Evolutionary conservation across 2,797 vertebrate genomes (phyloP).

Genomic region (Vipera ursinii): DNA sequence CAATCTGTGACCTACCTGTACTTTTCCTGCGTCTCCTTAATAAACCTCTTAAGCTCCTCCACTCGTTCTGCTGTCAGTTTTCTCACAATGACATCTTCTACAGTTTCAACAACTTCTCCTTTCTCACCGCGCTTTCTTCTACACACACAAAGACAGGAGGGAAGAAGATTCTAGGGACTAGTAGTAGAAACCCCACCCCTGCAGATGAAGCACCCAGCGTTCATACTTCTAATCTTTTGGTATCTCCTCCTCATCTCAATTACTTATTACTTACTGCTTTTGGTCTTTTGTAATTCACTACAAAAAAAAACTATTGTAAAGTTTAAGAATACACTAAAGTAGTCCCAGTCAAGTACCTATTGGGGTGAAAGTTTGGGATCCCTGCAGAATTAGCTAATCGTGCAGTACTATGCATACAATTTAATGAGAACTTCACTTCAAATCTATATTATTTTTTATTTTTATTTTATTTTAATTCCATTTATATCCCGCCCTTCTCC

Average conservation of each 20-base stretch:
- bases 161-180: not conserved
- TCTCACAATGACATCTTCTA: conserved; percentile 94
- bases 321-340: not conserved
- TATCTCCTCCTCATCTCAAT: not conserved
- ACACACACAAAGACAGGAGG: conserved; percentile 10
- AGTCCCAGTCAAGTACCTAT: not conserved
- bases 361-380: not conserved
- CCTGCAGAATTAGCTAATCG: not conserved
- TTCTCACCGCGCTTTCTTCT: conserved; percentile 95
- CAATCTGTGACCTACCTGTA: conserved; percentile 78
- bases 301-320: not conserved
- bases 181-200: not conserved
- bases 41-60: conserved; percentile 89
- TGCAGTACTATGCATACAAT: not conserved
- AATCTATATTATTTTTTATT: not conserved
- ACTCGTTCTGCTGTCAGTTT: conserved; percentile 92
- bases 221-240: not conserved
- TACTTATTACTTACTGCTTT: not conserved
- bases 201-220: not conserved
- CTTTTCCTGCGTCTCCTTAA: conserved; percentile 93
- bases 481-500: too few relatives aligned
- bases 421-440: not conserved
- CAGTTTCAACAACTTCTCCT: conserved; percentile 94
- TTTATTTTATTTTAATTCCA: too few relatives aligned
- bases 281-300: not conserved